A percentile compares a stretch with the other conserved stretches of the same genome.
Conservation (phyloP, 2,888 invertebrate genomes). For the Magallana nippona region DNA sequence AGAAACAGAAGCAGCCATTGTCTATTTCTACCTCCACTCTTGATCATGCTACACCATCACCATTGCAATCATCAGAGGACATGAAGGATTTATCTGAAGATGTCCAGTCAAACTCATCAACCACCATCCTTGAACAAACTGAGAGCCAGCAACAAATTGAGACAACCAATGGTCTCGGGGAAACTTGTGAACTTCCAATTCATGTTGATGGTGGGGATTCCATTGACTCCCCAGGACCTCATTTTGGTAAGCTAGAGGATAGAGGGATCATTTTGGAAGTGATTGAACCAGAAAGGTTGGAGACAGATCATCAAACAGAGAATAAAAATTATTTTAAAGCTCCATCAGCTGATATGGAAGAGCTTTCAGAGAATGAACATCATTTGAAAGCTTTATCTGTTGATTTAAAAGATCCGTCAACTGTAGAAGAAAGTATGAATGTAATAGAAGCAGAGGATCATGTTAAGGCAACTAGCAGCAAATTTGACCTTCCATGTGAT, state of each 20-base stretch:
- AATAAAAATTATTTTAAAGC: background rate
- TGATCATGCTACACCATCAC: background rate
- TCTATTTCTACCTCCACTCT: background rate
- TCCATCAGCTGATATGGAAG: background rate
- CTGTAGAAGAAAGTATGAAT: background rate
- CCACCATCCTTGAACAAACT: background rate
- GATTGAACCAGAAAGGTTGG: background rate
- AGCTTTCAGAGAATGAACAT: background rate
- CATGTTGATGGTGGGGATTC: background rate
- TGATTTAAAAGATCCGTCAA: background rate
- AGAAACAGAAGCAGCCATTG: conserved; percentile 24
- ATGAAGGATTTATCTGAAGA: background rate
- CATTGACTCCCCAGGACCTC: background rate
- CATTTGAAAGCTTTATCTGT: background rate
- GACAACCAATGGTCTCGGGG: background rate
- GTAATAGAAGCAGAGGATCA: background rate
- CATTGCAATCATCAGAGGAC: background rate
- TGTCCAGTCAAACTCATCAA: background rate
- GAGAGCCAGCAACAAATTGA: background rate
- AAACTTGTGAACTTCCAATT: background rate
- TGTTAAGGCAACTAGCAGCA: background rate
- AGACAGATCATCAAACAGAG: background rate
- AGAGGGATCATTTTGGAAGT: background rate
- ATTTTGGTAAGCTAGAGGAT: background rate
- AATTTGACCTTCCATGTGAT: background rate